Evolutionary conservation across 1,140 invertebrate genomes (phyloP), one percentile per base, ranked within the genome.

Genomic region (Meloidogyne chitwoodi): DNA sequence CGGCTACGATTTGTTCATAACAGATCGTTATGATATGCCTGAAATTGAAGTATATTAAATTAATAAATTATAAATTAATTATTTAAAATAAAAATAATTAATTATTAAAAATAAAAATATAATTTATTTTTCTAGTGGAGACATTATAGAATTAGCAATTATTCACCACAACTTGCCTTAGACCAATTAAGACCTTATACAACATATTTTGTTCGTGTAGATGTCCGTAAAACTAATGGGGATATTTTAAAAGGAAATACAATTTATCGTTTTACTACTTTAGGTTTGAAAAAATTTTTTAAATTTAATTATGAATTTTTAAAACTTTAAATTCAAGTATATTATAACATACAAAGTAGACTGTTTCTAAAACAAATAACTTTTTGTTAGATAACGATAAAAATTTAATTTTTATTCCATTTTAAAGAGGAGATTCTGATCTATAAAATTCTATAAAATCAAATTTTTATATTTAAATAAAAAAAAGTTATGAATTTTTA

Each of bases 181-280:
- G 77, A 81, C n/a, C 70, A 77, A 19, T 64, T 85, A 16, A 78
- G 73, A 38, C 82, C 84, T 61, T 77, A 78, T 0, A 86, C 84
- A 14, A 83, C 83, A n/a, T 86, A 86, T 66, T 86, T 76, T 79
- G 84, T 85, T 10, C 77, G 75, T 65, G 76, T 86, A 22, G 80
- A 85, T 65, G 75, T 87, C 10, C 75, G 80, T 6, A 77, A 81
- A 31, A 56, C 19, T 14, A 79, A 84, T 70, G 85, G 85, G 29
- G 62, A 74, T n/a, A 71, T 84, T 24, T 70, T 83, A 11, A 77
- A 82, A 34, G 78, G 81, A n/a, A 79, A 81, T 10, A 78, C 78
- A 12, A 73, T 86, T 65, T 86, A 87, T 69, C 76, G 80, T 56
- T 86, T 86, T 74, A 85, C 77, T 38, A 86, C 84, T 24, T 80